Evolutionary conservation across 1,140 invertebrate genomes (phyloP), one percentile per base, ranked within the genome.

Genomic region (Babylonia areolata): DNA sequence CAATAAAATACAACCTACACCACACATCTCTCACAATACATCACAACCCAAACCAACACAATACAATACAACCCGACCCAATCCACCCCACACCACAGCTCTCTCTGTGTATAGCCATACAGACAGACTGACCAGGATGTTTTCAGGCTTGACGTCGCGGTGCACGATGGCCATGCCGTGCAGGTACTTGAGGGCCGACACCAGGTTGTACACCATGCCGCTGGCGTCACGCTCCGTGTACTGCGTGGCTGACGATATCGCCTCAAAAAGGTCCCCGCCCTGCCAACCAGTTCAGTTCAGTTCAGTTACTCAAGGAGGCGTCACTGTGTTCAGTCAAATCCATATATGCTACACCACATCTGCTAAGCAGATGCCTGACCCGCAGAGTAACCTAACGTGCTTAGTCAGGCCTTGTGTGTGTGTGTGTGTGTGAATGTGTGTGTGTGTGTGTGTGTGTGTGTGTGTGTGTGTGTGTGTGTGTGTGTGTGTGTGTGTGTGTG

Each of bases 111-210:
- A n/a, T n/a, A n/a, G n/a, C n/a, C n/a, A n/a, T n/a, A n/a, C n/a
- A n/a, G n/a, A n/a, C n/a, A n/a, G 31, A 88, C 90, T 88, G 85
- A 95, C 93, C 89, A 95, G 87, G 54, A 95, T 90, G 87, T 95
- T 95, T 87, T 95, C 95, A 15, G 94, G 94, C 85, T 95, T 95
- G 33, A 95, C 90, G 87, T 95, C 95, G 71, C 95, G 88, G 87
- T 95, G 95, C 6, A 95, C 94, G 71, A 95, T 94, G 78, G 91
- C 85, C 33, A 92, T 84, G 20, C 90, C 90, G 87, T 95, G 95
- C 11, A 95, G 91, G 88, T 95, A 94, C 77, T 92, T 89, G 3
- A 95, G 88, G n/a, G 94, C 94, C 79, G 92, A 92, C n/a, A 91
- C 88, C 37, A 95, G 88, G 83, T 94, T 93, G 85, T 90, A 90